A percentile compares a stretch with the other conserved stretches of the same genome.
phyloP scores from a whole-genome alignment of 2,888 invertebrate genomes.

The Altica lythri region DNA sequence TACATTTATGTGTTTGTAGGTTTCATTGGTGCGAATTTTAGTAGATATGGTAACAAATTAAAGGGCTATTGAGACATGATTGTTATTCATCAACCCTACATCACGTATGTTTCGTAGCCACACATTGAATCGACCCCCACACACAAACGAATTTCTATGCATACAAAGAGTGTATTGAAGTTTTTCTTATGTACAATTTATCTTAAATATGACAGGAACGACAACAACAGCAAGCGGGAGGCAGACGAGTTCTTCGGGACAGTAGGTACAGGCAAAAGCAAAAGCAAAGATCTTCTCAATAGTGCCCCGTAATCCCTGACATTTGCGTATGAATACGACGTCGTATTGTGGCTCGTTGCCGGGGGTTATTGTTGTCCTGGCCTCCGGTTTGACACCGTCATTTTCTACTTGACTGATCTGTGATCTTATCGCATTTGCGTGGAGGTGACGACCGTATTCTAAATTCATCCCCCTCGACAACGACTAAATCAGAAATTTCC shows the following conservation, averaged over 20 bases:
- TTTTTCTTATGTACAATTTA: constrained; percentile 37
- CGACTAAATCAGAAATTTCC: constrained; percentile 40
- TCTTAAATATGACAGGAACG: constrained; percentile 38
- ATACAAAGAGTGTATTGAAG: constrained; percentile 33
- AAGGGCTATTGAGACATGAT: no score
- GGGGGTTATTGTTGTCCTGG: constrained; percentile 53
- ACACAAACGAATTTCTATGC: constrained; percentile 26
- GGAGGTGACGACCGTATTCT: constrained; percentile 47
- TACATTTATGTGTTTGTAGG: no score
- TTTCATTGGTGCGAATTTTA: no score
- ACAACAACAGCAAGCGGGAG: constrained; percentile 25
- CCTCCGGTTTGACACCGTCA: constrained; percentile 57
- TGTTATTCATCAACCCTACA: constrained; percentile 8
- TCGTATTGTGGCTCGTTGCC: constrained; percentile 44
- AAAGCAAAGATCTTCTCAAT: constrained; percentile 27
- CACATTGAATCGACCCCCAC: constrained; percentile 20
- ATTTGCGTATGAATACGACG: constrained; percentile 56
- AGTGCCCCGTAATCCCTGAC: constrained; percentile 49
- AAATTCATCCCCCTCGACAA: constrained; percentile 41
- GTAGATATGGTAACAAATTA: no score
- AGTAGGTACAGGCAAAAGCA: constrained; percentile 10
- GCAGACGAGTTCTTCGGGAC: constrained; percentile 7
- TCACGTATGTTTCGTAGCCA: constrained; percentile 14
- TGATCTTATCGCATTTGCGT: constrained; percentile 54
- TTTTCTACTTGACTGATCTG: constrained; percentile 58